A percentile compares a stretch with the other conserved stretches of the same genome.
Conservation (phyloP, 2,888 invertebrate species). For the Ethmia dodecea region DNA sequence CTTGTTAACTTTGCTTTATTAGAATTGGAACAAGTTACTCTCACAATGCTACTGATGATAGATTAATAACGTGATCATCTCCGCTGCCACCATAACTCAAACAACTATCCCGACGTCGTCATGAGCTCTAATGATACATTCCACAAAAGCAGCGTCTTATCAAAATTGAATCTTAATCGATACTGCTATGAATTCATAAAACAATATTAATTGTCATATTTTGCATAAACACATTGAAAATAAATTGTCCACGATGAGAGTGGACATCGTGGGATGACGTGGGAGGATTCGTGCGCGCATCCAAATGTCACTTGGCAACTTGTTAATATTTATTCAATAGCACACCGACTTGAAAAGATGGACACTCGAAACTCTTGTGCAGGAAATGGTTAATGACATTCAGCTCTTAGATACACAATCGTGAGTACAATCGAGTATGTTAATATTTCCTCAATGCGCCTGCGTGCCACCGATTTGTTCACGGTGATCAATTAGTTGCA, state of each 20-base stretch:
- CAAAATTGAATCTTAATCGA: constrained; percentile 72
- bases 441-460: constrained; percentile 48
- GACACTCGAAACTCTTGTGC: constrained; percentile 62
- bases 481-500: constrained; percentile 58
- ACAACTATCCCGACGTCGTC: constrained; percentile 32
- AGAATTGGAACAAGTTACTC: constrained; percentile 9
- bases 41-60: constrained; percentile 9
- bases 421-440: constrained; percentile 23
- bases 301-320: constrained; percentile 71
- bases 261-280: constrained; percentile 47
- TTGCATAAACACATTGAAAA: constrained; percentile 60
- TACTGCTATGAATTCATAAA: constrained; percentile 57
- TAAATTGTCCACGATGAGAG: constrained; percentile 55
- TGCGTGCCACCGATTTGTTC: constrained; percentile 25
- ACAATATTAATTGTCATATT: constrained; percentile 68
- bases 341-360: constrained; percentile 51
- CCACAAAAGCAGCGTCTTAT: constrained; percentile 56
- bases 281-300: constrained; percentile 32
- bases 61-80: constrained; percentile 21
- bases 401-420: constrained; percentile 59
- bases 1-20: too few relatives aligned
- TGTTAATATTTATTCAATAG: constrained; percentile 72
- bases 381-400: constrained; percentile 70
- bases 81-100: constrained; percentile 38
- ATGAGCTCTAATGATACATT: constrained; percentile 51